phyloP scores from a whole-genome alignment of 2,888 invertebrate genomes.

The Hanleya hanleyi region DNA sequence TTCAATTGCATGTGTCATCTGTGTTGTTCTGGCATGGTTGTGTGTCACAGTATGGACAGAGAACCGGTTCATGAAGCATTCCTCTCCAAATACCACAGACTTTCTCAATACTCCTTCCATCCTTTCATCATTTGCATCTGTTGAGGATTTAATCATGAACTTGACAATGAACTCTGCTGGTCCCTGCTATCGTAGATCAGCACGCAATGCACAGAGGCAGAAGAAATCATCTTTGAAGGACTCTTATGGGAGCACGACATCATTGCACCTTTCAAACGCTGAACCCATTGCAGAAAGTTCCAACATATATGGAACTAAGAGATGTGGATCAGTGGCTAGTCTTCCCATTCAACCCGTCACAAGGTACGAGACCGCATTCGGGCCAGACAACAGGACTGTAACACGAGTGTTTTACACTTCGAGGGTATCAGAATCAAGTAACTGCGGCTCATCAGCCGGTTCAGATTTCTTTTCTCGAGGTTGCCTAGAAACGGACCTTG shows the following conservation, averaged over 20 bases:
- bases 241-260: neutral
- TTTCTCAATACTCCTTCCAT: conserved; percentile 33
- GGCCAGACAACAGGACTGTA: conserved; percentile 63
- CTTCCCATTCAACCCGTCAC: conserved; percentile 51
- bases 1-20: too few species aligned
- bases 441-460: neutral
- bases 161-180: conserved; percentile 40
- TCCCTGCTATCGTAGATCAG: neutral
- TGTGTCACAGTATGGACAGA: conserved; percentile 32
- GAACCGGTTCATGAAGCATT: conserved; percentile 37
- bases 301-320: conserved; percentile 23
- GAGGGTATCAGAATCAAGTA: neutral
- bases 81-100: conserved; percentile 33
- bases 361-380: conserved; percentile 63
- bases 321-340: conserved; percentile 39
- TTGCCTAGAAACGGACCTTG: neutral
- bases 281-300: conserved; percentile 40
- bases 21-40: too few species aligned
- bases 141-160: conserved; percentile 65
- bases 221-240: neutral
- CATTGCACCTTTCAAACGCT: conserved; percentile 40
- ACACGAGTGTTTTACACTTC: conserved; percentile 57
- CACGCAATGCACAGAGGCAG: too few species aligned
- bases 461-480: neutral
- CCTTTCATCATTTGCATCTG: conserved; percentile 60